These are phyloP conservation scores for Mastacembelus armatus DNA, from an alignment of 2,797 vertebrate species.

Conservation along the genomic window DNA sequence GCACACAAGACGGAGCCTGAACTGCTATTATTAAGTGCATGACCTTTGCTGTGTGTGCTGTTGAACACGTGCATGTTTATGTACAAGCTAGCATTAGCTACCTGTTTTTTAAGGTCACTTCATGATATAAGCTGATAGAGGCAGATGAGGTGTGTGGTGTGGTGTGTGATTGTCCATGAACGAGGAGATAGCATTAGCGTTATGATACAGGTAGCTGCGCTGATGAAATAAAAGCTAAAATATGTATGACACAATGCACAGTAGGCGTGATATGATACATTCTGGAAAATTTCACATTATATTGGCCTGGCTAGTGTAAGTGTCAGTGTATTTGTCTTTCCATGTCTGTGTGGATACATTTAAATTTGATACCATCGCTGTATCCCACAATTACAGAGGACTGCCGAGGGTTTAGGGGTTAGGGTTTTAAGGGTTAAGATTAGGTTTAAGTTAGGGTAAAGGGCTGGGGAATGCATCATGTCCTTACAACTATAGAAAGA, in stretches of 20 bases:
- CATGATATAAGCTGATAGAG: conserved; percentile 65
- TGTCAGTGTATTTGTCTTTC: conserved; percentile 31
- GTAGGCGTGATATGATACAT: conserved; percentile 80
- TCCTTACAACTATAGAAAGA: no score
- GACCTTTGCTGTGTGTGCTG: conserved; percentile 39
- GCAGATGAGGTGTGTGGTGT: conserved; percentile 74
- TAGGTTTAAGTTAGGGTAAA: no score
- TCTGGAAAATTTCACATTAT: conserved; percentile 93
- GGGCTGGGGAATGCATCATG: no score
- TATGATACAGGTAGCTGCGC: conserved; percentile 32
- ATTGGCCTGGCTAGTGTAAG: conserved; percentile 86
- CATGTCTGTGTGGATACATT: no score
- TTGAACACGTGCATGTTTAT: conserved; percentile 31
- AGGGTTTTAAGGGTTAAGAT: no score
- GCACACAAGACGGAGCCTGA: conserved; percentile 41
- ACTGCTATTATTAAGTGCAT: conserved; percentile 70
- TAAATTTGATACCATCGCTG: no score
- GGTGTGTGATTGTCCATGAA: conserved; percentile 26
- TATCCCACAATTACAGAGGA: no score
- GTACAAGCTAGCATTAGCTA: conserved; percentile 52
- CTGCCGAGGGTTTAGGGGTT: no score
- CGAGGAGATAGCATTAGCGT: conserved; percentile 26
- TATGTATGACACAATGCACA: conserved; percentile 60
- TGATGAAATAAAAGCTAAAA: conserved; percentile 33
- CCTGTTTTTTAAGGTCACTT: conserved; percentile 57